Base-by-base conservation (phyloP, 2,797 vertebrate species). In the Cynopterus sphinx region DNA sequence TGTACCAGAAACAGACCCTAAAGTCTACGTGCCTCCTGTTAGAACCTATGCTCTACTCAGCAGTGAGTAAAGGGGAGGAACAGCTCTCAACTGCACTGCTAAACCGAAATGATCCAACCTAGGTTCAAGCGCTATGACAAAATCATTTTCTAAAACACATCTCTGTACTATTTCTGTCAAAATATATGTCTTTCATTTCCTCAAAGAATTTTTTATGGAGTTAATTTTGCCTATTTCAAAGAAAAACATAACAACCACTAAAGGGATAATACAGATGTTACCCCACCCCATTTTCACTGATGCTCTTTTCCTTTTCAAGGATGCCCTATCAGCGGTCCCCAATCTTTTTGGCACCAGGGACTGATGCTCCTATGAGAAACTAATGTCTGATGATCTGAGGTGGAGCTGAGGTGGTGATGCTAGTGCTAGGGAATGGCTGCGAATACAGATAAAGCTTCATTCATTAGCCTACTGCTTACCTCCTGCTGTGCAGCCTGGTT, bases 171-270 rank as follows among this genome's bases (percentile, higher is more conserved):
- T 46, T 71, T 65, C 2, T 77, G 67, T 49, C 33, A 90, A 85
- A 95, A 84, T 21, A 75, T 15, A 1, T 39, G 73, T 67, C 77
- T 93, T 87, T 53, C 57, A 63, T 17, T 67, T 9, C 17, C 24
- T 75, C 59, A 39, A 55, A 77, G 77, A 21, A 59, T 19, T 67
- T 79, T 61, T 63, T n/a, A 65, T 2, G 10, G 6, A 95, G 31
- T 70, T 39, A 17, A 22, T 84, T 83, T 71, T 75, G 26, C 11
- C 51, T 91, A 78, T 91, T 83, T 77, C 46, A 59, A 94, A 63
- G 15, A 81, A 63, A 82, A 91, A 43, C 24, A 68, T 68, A 90
- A 28, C 8, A 3, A 67, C 6, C 19, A 51, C 8, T 51, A 39
- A 43, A 85, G 74, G 46, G 26, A 3, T 2, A 36, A 4, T 5